Evolutionary conservation across 2,797 vertebrate species (phyloP).

Genomic region (Gadopsis bispinosus): DNA sequence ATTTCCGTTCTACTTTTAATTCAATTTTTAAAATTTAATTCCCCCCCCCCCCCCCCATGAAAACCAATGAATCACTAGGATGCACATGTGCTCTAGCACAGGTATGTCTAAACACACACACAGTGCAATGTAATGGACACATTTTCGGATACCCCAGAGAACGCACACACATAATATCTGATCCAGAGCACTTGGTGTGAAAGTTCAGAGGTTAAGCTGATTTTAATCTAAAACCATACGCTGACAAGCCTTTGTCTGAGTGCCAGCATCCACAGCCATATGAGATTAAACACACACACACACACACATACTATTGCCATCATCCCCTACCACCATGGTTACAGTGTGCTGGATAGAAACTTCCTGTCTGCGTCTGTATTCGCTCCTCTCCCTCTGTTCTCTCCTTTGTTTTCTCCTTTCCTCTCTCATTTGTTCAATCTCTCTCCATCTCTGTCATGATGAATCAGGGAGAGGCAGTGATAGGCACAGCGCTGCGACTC

Average conservation of each 20-base stretch:
- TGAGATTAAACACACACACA: conserved; percentile 69
- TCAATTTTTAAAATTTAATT: too few species aligned
- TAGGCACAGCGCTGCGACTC: conserved; percentile 80
- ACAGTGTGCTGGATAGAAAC: conserved; percentile 51
- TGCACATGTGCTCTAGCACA: background rate
- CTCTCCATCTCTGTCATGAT: conserved; percentile 74
- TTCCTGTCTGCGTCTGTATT: conserved; percentile 32
- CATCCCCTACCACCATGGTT: conserved; percentile 75
- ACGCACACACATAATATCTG: background rate
- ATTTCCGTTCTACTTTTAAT: too few species aligned
- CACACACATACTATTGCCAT: conserved; percentile 69
- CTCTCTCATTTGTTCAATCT: conserved; percentile 57
- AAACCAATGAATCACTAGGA: background rate
- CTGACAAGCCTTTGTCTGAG: conserved; percentile 67
- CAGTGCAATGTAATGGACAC: conserved; percentile 2
- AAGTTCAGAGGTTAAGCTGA: conserved; percentile 70
- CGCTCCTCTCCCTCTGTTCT: conserved; percentile 32
- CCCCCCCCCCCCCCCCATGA: background rate
- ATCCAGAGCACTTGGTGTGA: conserved; percentile 56
- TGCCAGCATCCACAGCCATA: conserved; percentile 66
- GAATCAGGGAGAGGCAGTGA: conserved; percentile 83
- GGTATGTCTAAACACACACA: background rate
- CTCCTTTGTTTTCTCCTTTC: conserved; percentile 53
- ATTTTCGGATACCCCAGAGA: conserved; percentile 28
- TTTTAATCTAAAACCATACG: conserved; percentile 72